These are phyloP conservation scores for Notothenia rossii DNA, from an alignment of 2,113 vertebrate species.

Conservation along the genomic window DNA sequence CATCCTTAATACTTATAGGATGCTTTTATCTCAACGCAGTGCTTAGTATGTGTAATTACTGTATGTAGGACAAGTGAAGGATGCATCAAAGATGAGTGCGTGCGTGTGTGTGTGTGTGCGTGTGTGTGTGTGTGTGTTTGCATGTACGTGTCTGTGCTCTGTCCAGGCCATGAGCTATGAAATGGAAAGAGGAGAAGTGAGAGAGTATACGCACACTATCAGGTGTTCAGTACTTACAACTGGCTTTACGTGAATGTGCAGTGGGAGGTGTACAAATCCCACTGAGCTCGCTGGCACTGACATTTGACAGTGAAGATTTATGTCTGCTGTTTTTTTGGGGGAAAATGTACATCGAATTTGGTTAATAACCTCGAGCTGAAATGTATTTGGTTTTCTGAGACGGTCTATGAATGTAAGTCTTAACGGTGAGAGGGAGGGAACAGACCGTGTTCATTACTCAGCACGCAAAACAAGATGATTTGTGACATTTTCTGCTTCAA, in stretches of 20 bases:
- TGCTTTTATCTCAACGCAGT: slow-evolving; percentile 46
- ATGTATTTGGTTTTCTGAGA: slow-evolving; percentile 46
- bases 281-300: slow-evolving; percentile 39
- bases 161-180: slow-evolving; percentile 52
- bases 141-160: slow-evolving; percentile 25
- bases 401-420: slow-evolving; percentile 39
- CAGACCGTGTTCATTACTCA: slow-evolving; percentile 48
- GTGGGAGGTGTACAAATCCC: slow-evolving; percentile 54
- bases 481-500: slow-evolving; percentile 58
- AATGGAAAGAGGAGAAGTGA: slow-evolving; percentile 40
- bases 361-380: slow-evolving; percentile 43
- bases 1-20: slow-evolving; percentile 59
- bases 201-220: slow-evolving; percentile 55
- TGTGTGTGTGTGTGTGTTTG: slow-evolving; percentile 24
- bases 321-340: slow-evolving; percentile 1
- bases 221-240: slow-evolving; percentile 65
- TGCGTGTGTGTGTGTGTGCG: slow-evolving; percentile 45
- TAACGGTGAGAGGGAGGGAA: slow-evolving; percentile 2
- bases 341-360: slow-evolving; percentile 17
- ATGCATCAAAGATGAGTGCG: slow-evolving; percentile 57
- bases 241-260: slow-evolving; percentile 57
- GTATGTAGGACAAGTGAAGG: slow-evolving; percentile 67
- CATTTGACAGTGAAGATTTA: slow-evolving; percentile 28
- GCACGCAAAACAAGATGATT: slow-evolving; percentile 43
- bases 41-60: slow-evolving; percentile 51